phyloP scores from a whole-genome alignment of 2,797 vertebrate species.

The Enteromius fasciolatus region DNA sequence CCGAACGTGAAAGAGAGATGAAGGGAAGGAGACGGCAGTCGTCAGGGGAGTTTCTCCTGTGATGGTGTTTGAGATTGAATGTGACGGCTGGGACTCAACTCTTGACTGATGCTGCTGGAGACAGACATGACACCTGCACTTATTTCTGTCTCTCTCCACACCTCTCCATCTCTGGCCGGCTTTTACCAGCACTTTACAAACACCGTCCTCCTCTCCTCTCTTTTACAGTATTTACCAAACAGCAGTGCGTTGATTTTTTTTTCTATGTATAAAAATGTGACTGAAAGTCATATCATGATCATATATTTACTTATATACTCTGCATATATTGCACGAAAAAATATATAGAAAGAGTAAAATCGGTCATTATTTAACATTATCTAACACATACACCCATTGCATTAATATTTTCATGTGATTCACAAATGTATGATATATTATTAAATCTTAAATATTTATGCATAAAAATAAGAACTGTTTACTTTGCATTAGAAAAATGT shows the following conservation, averaged over 20 bases:
- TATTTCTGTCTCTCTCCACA: conserved; percentile 13
- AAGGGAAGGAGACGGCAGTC: conserved; percentile 7
- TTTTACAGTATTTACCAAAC: not conserved
- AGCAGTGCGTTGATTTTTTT: not conserved
- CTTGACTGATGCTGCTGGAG: conserved; percentile 33
- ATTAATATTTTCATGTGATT: not conserved
- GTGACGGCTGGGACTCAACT: conserved; percentile 61
- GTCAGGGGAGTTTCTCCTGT: conserved; percentile 32
- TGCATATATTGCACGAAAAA: not conserved
- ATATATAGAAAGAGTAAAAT: not conserved
- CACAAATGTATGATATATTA: not conserved
- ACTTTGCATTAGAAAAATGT: not conserved
- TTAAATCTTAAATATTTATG: not conserved
- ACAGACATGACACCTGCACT: conserved; percentile 36
- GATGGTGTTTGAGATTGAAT: conserved; percentile 54
- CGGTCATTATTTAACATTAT: too few relatives aligned
- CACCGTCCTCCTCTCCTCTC: conserved; percentile 38
- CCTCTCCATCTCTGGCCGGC: not conserved
- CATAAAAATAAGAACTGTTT: not conserved
- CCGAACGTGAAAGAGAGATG: conserved; percentile 18
- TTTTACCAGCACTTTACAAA: not conserved
- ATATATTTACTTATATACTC: too few relatives aligned
- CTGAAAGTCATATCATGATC: too few relatives aligned
- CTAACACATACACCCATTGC: not conserved
- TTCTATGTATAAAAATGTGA: not conserved